Evolutionary conservation across 37 sponge, comb jelly and placozoan species (phyloP), one percentile per base, ranked within the genome.

Genomic region (Beroe forskalii): DNA sequence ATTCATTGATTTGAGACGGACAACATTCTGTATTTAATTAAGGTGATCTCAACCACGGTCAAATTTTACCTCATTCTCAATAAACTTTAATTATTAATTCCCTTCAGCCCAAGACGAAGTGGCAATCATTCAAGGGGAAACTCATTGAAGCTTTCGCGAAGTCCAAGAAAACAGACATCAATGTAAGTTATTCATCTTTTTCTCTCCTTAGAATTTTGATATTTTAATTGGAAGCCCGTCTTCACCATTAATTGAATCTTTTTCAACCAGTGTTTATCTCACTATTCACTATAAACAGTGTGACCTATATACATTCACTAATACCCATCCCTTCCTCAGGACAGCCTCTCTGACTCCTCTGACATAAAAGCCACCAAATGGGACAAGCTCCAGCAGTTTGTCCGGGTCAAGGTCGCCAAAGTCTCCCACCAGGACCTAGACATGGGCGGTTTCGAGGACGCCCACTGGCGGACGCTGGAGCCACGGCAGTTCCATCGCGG

Each of bases 371-470:
- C 66, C 2, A 63, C 66, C 23, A 63, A 63, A 30, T 63, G 66
- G 66, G 66, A 63, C 66, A 63, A 63, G 25, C 23, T 63, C 66
- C n/a, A 6, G n/a, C 66, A 63, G 66, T 63, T n/a, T 19, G 66
- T 63, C 66, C 20, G 25, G 25, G 66, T 63, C 23, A 63, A 63
- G 66, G 25, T 63, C 66, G 66, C 66, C 25, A 63, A 63, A 30
- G 40, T 72, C 30, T 72, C 75, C 3, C 23, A 37, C 40, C 75
- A 72, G 40, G 75, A 72, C 40, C 40, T 72, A 1, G 75, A 72
- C 40, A 72, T 72, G 75, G 75, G 75, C 4, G 75, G 75, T 19
- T 72, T 72, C 35, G 75, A 72, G 38, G 75, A 72, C 9, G 20
- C 3, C 19, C 75, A 72, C 33, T 72, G 75, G 75, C 28, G 75